Base-by-base conservation (phyloP, 2,797 vertebrate genomes). In the Sylvilagus floridanus region DNA sequence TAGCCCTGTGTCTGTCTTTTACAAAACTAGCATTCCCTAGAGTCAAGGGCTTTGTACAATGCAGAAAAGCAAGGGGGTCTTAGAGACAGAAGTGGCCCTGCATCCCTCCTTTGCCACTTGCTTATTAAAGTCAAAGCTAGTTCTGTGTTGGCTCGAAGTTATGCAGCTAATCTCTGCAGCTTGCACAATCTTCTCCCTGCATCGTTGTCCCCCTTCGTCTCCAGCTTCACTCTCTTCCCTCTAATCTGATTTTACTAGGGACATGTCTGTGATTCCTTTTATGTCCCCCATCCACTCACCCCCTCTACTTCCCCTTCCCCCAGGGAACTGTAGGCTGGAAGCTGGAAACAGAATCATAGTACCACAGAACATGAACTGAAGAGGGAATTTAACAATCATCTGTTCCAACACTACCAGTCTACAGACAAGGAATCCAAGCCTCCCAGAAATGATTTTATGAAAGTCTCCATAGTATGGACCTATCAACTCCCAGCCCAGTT, bases 401-500 rank as follows among this genome's bases (percentile, higher is more conserved):
- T 13, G 17, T 22, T 79, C 62, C 87, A 87, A 32, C 47, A 50
- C 14, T 11, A 16, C 52, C 30, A 50, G 19, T 62, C 32, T 30
- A 62, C 28, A 79, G 26, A 52, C 28, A 63, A 95, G 60, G 60
- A 57, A 19, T 28, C 11, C 0, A 0, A 91, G 42, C 10, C 24
- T 60, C 10, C 6, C 52, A 17, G 50, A 54, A 42, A 26, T 14
- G 30, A 65, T 47, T 47, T 71, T 7, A 68, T 3, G 7, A 35
- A 42, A 50, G 47, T 75, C 60, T 14, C 72, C 10, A 24, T 32
- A 5, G 16, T 22, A 17, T 50, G 5, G 57, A 77, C 5, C 32
- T 47, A 7, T 22, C 6, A 1, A 7, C 4, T 5, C 6, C 13
- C 21, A 3, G 6, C 11, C 50, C 37, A 13, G 22, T 0, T 32